phyloP scores from a whole-genome alignment of 1,140 invertebrate species.

The Drosophila teissieri region DNA sequence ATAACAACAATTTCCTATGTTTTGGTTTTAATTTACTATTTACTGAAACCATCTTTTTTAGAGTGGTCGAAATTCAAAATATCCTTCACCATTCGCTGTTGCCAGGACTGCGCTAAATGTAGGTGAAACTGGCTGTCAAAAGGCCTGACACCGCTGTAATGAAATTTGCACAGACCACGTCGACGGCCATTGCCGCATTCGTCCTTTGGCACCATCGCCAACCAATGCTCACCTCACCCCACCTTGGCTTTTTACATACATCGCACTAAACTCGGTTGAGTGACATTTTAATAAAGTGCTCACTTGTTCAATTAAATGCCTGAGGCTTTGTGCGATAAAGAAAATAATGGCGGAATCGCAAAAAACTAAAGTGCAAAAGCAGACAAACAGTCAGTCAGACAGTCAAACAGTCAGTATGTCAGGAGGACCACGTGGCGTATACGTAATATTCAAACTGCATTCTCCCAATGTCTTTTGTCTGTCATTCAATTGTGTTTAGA shows the following conservation, averaged over 20 bases:
- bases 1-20: too few relatives aligned
- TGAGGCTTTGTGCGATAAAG: slow-evolving; percentile 23
- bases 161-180: slow-evolving; percentile 74
- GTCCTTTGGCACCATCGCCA: slow-evolving; percentile 5
- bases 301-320: slow-evolving; percentile 80
- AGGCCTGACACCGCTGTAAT: slow-evolving; percentile 73
- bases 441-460: slow-evolving; percentile 41
- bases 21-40: too few relatives aligned
- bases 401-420: slow-evolving; percentile 25
- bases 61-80: background rate
- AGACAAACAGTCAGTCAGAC: slow-evolving; percentile 35
- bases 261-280: slow-evolving; percentile 66
- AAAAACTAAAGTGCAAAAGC: slow-evolving; percentile 63
- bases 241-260: slow-evolving; percentile 9
- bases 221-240: background rate
- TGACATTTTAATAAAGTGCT: slow-evolving; percentile 83
- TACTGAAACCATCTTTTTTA: too few relatives aligned
- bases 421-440: slow-evolving; percentile 28
- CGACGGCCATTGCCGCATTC: slow-evolving; percentile 19
- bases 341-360: slow-evolving; percentile 8
- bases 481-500: slow-evolving; percentile 51
- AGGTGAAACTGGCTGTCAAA: slow-evolving; percentile 76
- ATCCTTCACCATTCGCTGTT: background rate
- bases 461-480: slow-evolving; percentile 42
- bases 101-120: slow-evolving; percentile 55